Conservation (phyloP, 1,140 invertebrate species). For the Drosophila melanica region DNA sequence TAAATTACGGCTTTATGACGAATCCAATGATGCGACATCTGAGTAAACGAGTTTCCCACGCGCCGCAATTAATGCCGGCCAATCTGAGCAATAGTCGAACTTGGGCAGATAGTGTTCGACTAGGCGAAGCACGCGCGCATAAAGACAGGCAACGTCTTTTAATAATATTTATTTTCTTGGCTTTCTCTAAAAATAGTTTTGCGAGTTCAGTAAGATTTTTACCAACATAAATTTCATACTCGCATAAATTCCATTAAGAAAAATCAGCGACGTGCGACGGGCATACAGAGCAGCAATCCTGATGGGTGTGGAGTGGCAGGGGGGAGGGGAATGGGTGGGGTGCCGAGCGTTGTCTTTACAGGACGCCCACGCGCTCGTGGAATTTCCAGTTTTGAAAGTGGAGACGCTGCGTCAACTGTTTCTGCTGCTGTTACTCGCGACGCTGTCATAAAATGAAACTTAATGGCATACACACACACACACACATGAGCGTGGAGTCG, state of each 20-base stretch:
- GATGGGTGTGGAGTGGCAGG: neutral
- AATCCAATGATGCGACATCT: constrained; percentile 13
- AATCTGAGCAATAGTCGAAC: constrained; percentile 15
- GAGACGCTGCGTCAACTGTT: constrained; percentile 79
- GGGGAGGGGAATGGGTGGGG: neutral
- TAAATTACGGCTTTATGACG: constrained; percentile 4
- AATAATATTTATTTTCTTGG: constrained; percentile 25
- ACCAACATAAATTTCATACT: constrained; percentile 79
- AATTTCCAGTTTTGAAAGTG: constrained; percentile 71
- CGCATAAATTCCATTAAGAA: constrained; percentile 82
- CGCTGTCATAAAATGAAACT: constrained; percentile 79
- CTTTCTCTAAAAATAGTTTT: constrained; percentile 69
- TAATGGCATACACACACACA: constrained; percentile 62
- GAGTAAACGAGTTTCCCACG: constrained; percentile 44
- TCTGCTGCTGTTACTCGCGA: constrained; percentile 53
- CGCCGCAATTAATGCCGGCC: constrained; percentile 57
- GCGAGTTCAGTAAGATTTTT: constrained; percentile 52
- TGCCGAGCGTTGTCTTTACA: constrained; percentile 15
- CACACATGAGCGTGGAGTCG: constrained; percentile 28
- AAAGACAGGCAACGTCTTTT: constrained; percentile 32
- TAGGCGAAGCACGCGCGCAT: constrained; percentile 32
- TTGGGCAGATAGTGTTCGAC: neutral
- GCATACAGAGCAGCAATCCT: constrained; percentile 57
- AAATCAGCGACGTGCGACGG: constrained; percentile 78
- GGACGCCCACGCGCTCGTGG: constrained; percentile 53